A percentile compares a stretch with the other conserved stretches of the same genome.
These are phyloP conservation scores for Recurvirostra avosetta DNA, from an alignment of 2,113 vertebrate genomes.

Conservation along the genomic window DNA sequence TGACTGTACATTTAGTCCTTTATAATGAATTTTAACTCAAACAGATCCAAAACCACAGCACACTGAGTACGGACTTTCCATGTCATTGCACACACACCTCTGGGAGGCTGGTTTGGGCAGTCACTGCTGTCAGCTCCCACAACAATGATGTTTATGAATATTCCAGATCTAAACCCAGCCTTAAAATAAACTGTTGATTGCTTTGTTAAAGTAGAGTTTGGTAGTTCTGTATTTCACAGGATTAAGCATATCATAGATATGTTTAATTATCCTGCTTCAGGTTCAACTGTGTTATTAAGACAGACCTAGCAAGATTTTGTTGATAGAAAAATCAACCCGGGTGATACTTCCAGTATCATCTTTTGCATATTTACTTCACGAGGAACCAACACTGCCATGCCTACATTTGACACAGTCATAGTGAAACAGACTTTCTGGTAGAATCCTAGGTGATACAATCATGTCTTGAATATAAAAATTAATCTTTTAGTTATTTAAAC, in stretches of 20 bases:
- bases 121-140: neutral
- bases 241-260: neutral
- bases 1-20: neutral
- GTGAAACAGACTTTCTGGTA: neutral
- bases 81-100: neutral
- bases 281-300: neutral
- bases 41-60: neutral
- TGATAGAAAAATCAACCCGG: neutral
- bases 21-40: neutral
- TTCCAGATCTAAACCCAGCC: neutral
- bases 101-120: neutral
- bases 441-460: neutral
- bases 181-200: neutral
- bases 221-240: neutral
- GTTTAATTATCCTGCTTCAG: neutral
- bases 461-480: neutral
- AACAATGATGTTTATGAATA: neutral
- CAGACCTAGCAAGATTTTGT: neutral
- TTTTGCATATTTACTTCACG: neutral
- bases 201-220: neutral
- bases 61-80: neutral
- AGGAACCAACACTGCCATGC: neutral
- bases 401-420: fast-evolving
- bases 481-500: neutral
- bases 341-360: neutral